Conservation (phyloP, 2,113 vertebrate genomes). For the Athene noctua region DNA sequence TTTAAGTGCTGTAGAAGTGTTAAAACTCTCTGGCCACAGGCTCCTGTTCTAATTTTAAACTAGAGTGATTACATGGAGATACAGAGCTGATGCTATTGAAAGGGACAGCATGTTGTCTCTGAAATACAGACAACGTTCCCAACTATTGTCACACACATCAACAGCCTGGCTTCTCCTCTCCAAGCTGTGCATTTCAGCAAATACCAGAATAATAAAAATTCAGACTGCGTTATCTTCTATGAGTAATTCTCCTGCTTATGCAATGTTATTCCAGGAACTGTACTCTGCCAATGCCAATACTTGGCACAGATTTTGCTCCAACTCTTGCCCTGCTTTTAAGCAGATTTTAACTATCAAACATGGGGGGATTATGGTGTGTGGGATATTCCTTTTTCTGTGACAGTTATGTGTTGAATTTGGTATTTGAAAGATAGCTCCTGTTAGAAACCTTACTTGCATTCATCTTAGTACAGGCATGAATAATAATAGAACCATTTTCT, state of each 20-base stretch:
- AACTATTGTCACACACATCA: constrained; percentile 15
- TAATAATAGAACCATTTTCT: background rate
- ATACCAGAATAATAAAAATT: constrained; percentile 48
- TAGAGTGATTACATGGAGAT: constrained; percentile 1
- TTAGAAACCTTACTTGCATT: background rate
- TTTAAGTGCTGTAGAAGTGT: constrained; percentile 23
- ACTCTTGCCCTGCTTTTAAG: constrained; percentile 37
- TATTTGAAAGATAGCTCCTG: constrained; percentile 1
- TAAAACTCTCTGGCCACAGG: background rate
- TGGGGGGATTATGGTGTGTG: background rate
- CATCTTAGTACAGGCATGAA: background rate
- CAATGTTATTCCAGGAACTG: constrained; percentile 49
- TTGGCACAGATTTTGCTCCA: constrained; percentile 28
- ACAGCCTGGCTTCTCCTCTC: constrained; percentile 20
- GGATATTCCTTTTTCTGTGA: background rate
- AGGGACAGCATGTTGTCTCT: background rate
- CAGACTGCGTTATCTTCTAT: constrained; percentile 6
- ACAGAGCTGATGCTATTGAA: background rate
- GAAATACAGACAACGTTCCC: constrained; percentile 12
- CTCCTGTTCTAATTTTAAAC: constrained; percentile 40
- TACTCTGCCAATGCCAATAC: constrained; percentile 27
- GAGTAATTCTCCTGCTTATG: constrained; percentile 54
- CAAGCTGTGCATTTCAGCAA: constrained; percentile 13
- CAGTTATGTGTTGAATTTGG: background rate
- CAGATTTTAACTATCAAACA: constrained; percentile 22